These are phyloP conservation scores for Halyomorpha halys DNA, from an alignment of 1,140 invertebrate species.

Conservation along the genomic window DNA sequence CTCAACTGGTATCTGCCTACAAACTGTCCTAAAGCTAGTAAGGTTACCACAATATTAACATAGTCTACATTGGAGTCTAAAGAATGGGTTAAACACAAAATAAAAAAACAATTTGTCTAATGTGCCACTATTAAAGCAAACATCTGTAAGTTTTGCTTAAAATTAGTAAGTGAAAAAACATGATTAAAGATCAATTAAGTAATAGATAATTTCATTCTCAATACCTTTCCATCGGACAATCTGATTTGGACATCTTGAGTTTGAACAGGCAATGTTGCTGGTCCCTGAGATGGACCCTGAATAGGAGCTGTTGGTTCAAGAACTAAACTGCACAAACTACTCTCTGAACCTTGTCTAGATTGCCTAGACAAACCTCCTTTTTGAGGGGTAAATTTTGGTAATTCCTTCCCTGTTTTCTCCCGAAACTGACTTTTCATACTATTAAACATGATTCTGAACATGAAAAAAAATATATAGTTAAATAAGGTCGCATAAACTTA, in stretches of 20 bases:
- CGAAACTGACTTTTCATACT: conserved; percentile 57
- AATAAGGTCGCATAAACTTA: no score
- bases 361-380: conserved; percentile 43
- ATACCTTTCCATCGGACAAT: conserved; percentile 32
- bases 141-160: no score
- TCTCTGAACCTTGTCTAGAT: conserved; percentile 48
- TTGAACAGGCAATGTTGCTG: conserved; percentile 27
- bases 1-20: no score
- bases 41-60: no score
- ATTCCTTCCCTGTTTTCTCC: conserved; percentile 60
- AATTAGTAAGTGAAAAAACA: no score
- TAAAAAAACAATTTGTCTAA: no score
- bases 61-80: no score
- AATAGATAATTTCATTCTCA: no score
- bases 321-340: conserved; percentile 47
- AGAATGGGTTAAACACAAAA: no score
- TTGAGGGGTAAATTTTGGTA: conserved; percentile 42
- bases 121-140: no score
- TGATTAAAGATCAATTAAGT: no score
- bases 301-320: conserved; percentile 34
- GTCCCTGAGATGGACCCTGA: conserved; percentile 30
- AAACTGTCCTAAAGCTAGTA: no score
- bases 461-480: conserved; percentile 2
- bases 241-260: conserved; percentile 27
- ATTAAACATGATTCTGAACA: conserved; percentile 33